Percentiles rank a stretch among this genome's conserved stretches.
Conservation (phyloP, 2,888 invertebrate genomes). For the Pollenia griseotomentosa region DNA sequence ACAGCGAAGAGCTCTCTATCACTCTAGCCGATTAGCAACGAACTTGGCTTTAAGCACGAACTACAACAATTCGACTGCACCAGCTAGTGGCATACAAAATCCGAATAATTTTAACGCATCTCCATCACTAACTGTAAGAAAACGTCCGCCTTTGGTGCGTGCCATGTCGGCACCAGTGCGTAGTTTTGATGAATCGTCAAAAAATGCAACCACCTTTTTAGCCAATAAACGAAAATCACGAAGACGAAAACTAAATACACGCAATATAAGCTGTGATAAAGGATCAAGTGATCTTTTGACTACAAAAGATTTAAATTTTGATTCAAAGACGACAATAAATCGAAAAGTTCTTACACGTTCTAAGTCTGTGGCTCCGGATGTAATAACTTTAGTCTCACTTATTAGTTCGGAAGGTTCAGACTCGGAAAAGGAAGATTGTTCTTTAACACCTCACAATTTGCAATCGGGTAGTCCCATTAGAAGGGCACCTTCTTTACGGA, state of each 20-base stretch:
- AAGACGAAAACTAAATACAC: constrained; percentile 79
- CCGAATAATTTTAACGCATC: constrained; percentile 74
- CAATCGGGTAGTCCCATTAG: constrained; percentile 77
- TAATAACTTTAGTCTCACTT: constrained; percentile 89
- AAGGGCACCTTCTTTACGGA: constrained; percentile 81
- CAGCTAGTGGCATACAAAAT: constrained; percentile 45
- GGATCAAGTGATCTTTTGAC: constrained; percentile 33
- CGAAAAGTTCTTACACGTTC: constrained; percentile 78
- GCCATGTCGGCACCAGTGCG: constrained; percentile 85
- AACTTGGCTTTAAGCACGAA: constrained; percentile 19
- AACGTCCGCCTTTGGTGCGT: constrained; percentile 82
- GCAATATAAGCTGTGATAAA: constrained; percentile 76
- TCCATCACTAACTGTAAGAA: constrained; percentile 79
- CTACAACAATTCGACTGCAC: constrained; percentile 24
- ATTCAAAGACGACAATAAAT: constrained; percentile 70
- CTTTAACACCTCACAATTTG: constrained; percentile 64
- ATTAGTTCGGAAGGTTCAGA: constrained; percentile 88
- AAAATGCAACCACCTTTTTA: constrained; percentile 77
- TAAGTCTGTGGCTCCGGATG: constrained; percentile 82
- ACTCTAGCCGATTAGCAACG: constrained; percentile 17
- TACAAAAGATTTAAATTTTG: constrained; percentile 64
- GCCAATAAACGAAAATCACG: constrained; percentile 80
- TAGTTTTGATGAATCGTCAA: constrained; percentile 78
- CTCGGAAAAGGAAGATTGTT: constrained; percentile 85
- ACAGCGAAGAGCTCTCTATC: constrained; percentile 62